phyloP scores from a whole-genome alignment of 2,113 vertebrate genomes.

The Sorex fumeus region DNA sequence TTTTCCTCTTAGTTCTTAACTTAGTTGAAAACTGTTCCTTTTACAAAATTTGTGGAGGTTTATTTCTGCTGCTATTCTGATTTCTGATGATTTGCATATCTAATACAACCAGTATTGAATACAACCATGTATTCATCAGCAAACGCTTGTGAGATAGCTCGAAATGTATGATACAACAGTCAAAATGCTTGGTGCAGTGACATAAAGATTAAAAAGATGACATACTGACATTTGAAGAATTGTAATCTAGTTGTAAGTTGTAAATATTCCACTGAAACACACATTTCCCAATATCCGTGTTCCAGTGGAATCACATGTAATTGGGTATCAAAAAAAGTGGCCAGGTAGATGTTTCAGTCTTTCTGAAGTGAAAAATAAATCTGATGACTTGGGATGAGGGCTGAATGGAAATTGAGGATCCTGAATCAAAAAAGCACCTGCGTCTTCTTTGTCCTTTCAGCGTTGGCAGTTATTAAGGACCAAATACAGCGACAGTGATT shows the following conservation, averaged over 20 bases:
- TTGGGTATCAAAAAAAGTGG: neutral
- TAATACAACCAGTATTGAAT: neutral
- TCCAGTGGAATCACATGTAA: neutral
- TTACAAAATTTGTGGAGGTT: neutral
- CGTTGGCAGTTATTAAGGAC: neutral
- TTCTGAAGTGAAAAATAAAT: neutral
- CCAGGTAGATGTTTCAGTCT: neutral
- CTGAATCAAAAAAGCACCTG: too few species aligned
- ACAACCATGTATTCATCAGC: neutral
- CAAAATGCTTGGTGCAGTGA: neutral
- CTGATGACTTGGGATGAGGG: too few species aligned
- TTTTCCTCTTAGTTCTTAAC: neutral
- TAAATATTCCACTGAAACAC: neutral
- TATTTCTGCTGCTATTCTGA: slow-evolving; percentile 24
- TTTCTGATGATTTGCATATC: neutral
- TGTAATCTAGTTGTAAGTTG: neutral
- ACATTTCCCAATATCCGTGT: neutral
- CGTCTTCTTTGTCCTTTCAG: too few species aligned
- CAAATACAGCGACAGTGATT: rapidly evolving
- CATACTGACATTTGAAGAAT: neutral
- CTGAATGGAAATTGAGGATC: too few species aligned
- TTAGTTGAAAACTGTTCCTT: neutral
- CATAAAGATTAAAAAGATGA: neutral
- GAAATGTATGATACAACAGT: neutral
- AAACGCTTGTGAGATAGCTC: neutral